Evolutionary conservation across 2,888 invertebrate genomes (phyloP).

Genomic region (Leptinotarsa tumamoca): DNA sequence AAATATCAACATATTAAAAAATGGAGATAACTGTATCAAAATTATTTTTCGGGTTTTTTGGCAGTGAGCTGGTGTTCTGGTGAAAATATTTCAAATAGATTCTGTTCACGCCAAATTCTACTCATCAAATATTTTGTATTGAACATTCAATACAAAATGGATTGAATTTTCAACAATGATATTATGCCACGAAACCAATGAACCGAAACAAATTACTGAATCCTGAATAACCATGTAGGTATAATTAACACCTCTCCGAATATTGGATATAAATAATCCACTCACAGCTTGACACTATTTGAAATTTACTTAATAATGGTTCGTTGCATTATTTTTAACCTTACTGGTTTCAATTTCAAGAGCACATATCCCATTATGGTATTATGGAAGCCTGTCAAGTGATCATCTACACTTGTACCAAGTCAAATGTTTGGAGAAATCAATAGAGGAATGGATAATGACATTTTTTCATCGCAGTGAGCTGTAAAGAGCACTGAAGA

Average conservation of each 20-base stretch:
- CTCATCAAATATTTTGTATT: not conserved
- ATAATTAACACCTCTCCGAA: constrained; percentile 1
- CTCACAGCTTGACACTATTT: constrained; percentile 21
- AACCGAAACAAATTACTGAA: not conserved
- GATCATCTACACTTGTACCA: not conserved
- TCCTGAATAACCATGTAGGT: not conserved
- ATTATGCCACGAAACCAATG: not conserved
- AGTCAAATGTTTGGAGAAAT: not conserved
- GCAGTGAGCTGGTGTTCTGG: too few species aligned
- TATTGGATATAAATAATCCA: constrained; percentile 17
- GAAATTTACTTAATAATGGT: constrained; percentile 4
- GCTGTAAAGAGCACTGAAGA: too few species aligned
- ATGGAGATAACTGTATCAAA: too few species aligned
- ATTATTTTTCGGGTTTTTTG: too few species aligned
- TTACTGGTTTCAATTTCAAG: constrained; percentile 10
- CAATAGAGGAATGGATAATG: not conserved
- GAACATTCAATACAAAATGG: too few species aligned
- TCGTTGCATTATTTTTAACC: constrained; percentile 14
- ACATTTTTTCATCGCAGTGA: too few species aligned
- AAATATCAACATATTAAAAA: too few species aligned
- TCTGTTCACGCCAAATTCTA: too few species aligned
- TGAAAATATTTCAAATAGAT: too few species aligned
- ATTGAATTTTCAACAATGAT: not conserved
- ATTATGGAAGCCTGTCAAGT: constrained; percentile 12
- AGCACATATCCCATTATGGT: constrained; percentile 14